A percentile compares a stretch with the other conserved stretches of the same genome.
phyloP scores from a whole-genome alignment of 1,140 invertebrate genomes.

The Drosophila lacteicornis region DNA sequence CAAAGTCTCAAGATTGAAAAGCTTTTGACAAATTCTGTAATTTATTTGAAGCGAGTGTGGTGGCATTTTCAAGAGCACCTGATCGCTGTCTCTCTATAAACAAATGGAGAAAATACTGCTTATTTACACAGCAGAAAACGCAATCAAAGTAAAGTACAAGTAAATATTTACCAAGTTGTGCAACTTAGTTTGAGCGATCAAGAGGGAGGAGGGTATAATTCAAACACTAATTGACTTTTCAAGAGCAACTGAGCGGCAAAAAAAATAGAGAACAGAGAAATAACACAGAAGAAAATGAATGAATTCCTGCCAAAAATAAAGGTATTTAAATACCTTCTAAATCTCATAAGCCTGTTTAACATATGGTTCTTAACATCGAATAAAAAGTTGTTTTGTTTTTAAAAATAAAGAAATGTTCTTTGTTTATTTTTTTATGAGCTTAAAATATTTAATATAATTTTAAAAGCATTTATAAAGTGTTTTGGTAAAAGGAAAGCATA shows the following conservation, averaged over 20 bases:
- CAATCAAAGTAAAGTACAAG: constrained; percentile 12
- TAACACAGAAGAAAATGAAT: neutral
- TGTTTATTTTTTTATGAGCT: neutral
- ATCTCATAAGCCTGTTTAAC: neutral
- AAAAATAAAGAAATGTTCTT: neutral
- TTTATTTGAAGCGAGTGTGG: constrained; percentile 52
- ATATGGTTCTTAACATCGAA: neutral
- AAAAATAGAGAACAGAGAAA: neutral
- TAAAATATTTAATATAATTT: neutral
- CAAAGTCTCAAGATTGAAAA: constrained; percentile 38
- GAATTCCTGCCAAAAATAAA: constrained; percentile 15
- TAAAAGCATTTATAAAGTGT: neutral
- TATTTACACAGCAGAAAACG: constrained; percentile 17
- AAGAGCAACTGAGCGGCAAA: constrained; percentile 21
- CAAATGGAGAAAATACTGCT: neutral
- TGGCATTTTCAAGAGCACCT: constrained; percentile 13
- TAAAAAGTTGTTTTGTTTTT: neutral
- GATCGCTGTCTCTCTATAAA: constrained; percentile 6
- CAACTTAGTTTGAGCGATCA: constrained; percentile 9
- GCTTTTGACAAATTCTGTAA: constrained; percentile 70
- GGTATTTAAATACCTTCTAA: constrained; percentile 5
- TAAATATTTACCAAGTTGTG: constrained; percentile 30
- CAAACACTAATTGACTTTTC: constrained; percentile 4
- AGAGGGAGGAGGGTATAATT: neutral
- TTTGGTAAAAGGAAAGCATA: neutral